Conservation (phyloP, 2,888 invertebrate genomes). For the Ditylenchus weischeri region DNA sequence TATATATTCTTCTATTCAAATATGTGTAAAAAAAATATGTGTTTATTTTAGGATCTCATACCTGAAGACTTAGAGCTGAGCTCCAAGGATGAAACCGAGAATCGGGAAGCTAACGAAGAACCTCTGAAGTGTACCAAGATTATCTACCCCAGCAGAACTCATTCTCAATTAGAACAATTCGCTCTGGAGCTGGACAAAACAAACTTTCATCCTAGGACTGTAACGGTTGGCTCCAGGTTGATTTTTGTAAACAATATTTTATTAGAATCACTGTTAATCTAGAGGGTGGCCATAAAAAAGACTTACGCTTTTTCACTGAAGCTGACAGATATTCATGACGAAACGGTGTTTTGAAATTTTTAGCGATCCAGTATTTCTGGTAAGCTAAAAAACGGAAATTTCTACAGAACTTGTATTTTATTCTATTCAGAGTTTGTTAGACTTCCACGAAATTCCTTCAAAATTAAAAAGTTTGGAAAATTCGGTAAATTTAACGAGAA, state of each 20-base stretch:
- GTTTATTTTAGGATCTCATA: constrained; percentile 13
- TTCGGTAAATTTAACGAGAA: too few relatives aligned
- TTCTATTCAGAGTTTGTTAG: too few relatives aligned
- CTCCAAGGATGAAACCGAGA: constrained; percentile 14
- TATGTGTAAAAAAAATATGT: too few relatives aligned
- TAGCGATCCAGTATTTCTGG: too few relatives aligned
- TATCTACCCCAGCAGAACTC: constrained; percentile 90
- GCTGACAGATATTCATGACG: too few relatives aligned
- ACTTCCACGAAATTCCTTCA: too few relatives aligned
- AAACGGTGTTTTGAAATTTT: too few relatives aligned
- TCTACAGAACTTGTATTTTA: too few relatives aligned
- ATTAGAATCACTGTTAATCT: constrained; percentile 72
- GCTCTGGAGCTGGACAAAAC: constrained; percentile 80
- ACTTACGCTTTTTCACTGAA: background rate
- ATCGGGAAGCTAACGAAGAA: too few relatives aligned
- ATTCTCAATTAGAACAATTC: constrained; percentile 88
- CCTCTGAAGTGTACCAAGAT: constrained; percentile 64
- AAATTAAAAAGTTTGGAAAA: too few relatives aligned
- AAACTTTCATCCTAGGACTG: constrained; percentile 59
- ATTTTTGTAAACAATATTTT: constrained; percentile 68
- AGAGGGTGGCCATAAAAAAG: background rate
- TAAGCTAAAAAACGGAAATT: too few relatives aligned
- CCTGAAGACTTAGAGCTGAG: background rate
- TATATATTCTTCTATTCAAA: too few relatives aligned
- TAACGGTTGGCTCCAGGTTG: constrained; percentile 45